Conservation (phyloP, 2,888 invertebrate species). For the Poecilobothrus nobilitatus region DNA sequence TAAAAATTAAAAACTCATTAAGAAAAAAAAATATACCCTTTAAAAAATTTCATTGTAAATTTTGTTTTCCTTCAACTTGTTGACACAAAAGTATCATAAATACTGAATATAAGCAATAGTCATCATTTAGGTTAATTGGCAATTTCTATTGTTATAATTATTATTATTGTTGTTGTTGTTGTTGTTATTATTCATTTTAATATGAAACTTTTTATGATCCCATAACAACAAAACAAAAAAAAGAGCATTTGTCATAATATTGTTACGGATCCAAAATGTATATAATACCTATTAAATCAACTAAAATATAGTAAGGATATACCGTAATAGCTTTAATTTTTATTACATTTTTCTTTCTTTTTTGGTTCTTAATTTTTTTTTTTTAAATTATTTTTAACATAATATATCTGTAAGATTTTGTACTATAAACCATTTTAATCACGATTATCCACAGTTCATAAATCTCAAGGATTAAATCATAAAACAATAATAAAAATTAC, state of each 20-base stretch:
- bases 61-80: neutral
- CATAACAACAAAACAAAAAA: no score
- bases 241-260: no score
- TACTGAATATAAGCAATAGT: neutral
- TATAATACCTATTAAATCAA: no score
- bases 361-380: no score
- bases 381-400: no score
- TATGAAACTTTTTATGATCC: no score
- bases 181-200: neutral
- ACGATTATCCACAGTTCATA: slow-evolving; percentile 6
- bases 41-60: neutral
- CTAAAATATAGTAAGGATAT: no score
- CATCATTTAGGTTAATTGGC: neutral
- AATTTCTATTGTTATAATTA: neutral
- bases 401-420: no score
- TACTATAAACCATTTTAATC: neutral
- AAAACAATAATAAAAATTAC: neutral
- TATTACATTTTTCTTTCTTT: no score
- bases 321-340: no score
- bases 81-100: neutral
- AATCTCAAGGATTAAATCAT: slow-evolving; percentile 6
- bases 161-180: neutral
- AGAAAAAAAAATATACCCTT: no score
- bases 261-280: no score
- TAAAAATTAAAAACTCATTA: neutral